Evolutionary conservation across 35 echinoderm and acorn worm genomes (phyloP), one percentile per base, ranked within the genome.

Genomic region (Lytechinus variegatus): DNA sequence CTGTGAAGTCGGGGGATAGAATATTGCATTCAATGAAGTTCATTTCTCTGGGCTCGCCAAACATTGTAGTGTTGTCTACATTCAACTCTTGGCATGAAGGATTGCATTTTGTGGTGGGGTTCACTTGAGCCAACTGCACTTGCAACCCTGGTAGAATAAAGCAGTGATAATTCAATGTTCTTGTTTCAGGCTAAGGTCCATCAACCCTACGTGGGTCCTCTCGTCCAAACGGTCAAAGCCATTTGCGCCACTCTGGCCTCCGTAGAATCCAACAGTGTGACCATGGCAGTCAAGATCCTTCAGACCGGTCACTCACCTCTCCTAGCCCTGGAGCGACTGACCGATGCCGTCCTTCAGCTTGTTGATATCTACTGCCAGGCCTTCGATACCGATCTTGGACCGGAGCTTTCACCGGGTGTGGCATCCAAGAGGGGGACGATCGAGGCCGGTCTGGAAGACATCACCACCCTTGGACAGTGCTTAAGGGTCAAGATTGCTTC

Each of bases 361-460:
- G 95, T 98, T 9, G 96, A 98, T 56, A 95, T 95, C 10, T 99
- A 99, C 94, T 99, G 98, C 60, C 95, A 98, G 54, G 97, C 98
- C 3, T 99, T 99, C 88, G 98, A 99, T 89, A 99, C 98, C 1
- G 97, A 97, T 89, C 96, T 99, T 87, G 94, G 96, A 57, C 96
- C 94, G n/a, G 97, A 97, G 92, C 97, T 99, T 55, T 89, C 95
- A 33, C 96, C 94, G 55, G 87, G 96, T n/a, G 90, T 71, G 6
- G 95, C 54, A 3, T 87, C 96, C 0, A 79, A 28, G 11, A 28
- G 89, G 27, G 53, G 53, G 11, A 86, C 92, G 1, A 87, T 89
- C 3, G 96, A 96, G 94, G 52, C 60, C 3, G 57, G 92, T n/a
- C 66, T 95, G 44, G 66, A 97, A 92, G 97, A 97, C 72, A 97